phyloP scores from a whole-genome alignment of 2,888 invertebrate genomes.

The Margaritifera margaritifera region DNA sequence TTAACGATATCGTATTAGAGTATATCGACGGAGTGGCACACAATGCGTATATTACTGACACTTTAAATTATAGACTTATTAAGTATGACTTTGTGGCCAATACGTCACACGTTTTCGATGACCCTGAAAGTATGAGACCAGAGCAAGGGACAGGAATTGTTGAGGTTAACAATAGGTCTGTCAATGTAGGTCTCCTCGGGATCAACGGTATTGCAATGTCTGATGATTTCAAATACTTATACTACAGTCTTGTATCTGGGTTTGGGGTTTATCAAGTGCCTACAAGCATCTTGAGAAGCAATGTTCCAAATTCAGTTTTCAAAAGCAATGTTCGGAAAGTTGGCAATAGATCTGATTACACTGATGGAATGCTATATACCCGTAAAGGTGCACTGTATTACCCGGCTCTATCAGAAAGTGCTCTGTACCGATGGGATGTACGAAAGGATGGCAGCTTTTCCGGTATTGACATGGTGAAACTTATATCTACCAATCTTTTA shows the following conservation, averaged over 20 bases:
- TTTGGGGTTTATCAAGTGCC: constrained; percentile 24
- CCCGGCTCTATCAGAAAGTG: constrained; percentile 27
- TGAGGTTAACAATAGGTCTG: constrained; percentile 4
- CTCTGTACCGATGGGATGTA: constrained; percentile 33
- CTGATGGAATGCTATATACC: constrained; percentile 28
- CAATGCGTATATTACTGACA: constrained; percentile 42
- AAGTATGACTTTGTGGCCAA: constrained; percentile 28
- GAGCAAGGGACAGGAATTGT: constrained; percentile 10
- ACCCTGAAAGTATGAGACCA: constrained; percentile 18
- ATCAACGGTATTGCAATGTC: constrained; percentile 47
- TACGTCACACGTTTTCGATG: constrained; percentile 18
- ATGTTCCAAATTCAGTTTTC: background rate
- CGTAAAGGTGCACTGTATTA: constrained; percentile 26
- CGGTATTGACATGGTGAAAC: constrained; percentile 5
- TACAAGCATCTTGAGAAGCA: constrained; percentile 16
- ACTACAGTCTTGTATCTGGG: constrained; percentile 34
- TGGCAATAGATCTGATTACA: constrained; percentile 26
- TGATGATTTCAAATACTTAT: constrained; percentile 32
- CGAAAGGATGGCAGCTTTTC: constrained; percentile 15
- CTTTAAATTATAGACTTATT: constrained; percentile 21
- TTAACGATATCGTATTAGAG: constrained; percentile 43
- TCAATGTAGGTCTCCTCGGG: constrained; percentile 6
- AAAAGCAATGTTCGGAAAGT: constrained; percentile 13
- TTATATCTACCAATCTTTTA: constrained; percentile 16
- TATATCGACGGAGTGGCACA: constrained; percentile 30